Evolutionary conservation across 2,888 invertebrate genomes (phyloP), one percentile per base, ranked within the genome.

Genomic region (Oligia fasciuncula): DNA sequence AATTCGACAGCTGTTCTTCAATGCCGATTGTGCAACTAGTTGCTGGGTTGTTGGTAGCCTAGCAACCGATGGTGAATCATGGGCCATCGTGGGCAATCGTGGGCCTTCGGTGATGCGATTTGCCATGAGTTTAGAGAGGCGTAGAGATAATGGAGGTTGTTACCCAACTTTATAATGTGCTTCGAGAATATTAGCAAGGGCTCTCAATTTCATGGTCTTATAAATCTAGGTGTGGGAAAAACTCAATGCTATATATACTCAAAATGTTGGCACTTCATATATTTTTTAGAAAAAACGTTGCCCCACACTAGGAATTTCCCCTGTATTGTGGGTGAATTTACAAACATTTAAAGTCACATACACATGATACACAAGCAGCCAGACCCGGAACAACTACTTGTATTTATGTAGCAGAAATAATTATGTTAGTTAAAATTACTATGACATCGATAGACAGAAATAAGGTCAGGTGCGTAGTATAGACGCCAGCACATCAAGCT

Each of bases 1-100:
- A 66, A 85, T 87, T 80, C 77, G n/a, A 74, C 85, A 85, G 79
- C 79, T 83, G 76, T 81, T 83, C 78, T 46, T 87, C 85, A 87
- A 88, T 86, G 88, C 5, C 81, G 60, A 72, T 88, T 88, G 70
- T 60, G 81, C 76, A 88, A 88, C 69, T 63, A 62, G 70, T 77
- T 73, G 76, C 78, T 74, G 46, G 17, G 74, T 72, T 78, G 67
- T 19, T 60, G 23, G 80, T 68, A 46, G 88, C 88, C 51, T 87
- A 88, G 88, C 84, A 87, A 88, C 88, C 63, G 72, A 71, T 76
- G 66, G 49, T 80, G 82, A 79, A 78, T 82, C 77, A 79, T 65
- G 70, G 67, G 1, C n/a, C 40, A 51, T 63, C 29, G 40, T 43
- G 35, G 78, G 67, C 79, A 76, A 46, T 40, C 78, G 78, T 67